Base-by-base conservation (phyloP, 2,888 invertebrate species). In the Limnephilus auricula region DNA sequence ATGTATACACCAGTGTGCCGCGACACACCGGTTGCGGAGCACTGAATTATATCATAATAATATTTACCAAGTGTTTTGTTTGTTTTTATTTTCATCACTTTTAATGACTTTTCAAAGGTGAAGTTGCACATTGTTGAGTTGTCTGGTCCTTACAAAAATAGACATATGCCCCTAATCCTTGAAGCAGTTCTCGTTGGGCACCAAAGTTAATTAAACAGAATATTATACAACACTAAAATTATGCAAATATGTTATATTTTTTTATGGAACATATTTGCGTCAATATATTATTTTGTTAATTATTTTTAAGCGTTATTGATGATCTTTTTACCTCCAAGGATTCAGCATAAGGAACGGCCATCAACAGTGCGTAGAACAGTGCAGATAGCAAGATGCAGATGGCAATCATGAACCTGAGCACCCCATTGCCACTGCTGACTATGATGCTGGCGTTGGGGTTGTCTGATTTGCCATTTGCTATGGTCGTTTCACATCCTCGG, bases 331-430 rank as follows among this genome's bases (percentile, higher is more conserved):
- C 95, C 94, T 96, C 96, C 93, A 96, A 95, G 92, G 97, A 96
- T 93, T 97, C 96, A 89, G 97, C 97, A 80, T 96, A 96, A 12
- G 98, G 98, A 40, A 98, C 97, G 65, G 97, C 95, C 88, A 97
- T 95, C 18, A 98, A 95, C 18, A 97, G 95, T 91, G 97, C 96
- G 94, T 97, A 98, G 93, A 97, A 96, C 25, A 98, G 94, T 13
- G 97, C 97, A 6, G 97, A 96, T 90, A 98, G 95, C 89, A 98
- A 94, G 91, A 98, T 96, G 93, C 97, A 97, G 10, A 96, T 93
- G 0, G 97, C 97, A 13, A 97, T 97, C 94, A 98, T 95, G 84
- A 97, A 95, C 12, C 98, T 96, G 87, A 98, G 95, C 91, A 97
- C 96, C 93, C 96, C 96, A 25, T 98, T 98, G 25, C 97, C 96